These are phyloP conservation scores for Brachionus koreanus DNA, from an alignment of 1,140 invertebrate genomes.

Conservation along the genomic window DNA sequence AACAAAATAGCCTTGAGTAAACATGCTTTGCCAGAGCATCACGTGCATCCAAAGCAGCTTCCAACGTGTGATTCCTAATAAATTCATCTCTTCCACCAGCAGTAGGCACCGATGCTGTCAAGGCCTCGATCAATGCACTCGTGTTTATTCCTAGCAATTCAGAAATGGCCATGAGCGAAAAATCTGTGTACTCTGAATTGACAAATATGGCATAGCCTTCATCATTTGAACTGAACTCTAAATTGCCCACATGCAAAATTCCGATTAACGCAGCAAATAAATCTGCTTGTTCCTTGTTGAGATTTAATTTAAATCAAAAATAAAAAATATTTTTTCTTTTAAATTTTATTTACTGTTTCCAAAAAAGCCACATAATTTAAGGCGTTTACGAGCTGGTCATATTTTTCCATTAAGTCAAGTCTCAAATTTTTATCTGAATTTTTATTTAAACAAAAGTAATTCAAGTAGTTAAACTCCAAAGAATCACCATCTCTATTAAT, in stretches of 20 bases:
- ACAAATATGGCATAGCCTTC: constrained; percentile 49
- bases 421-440: neutral
- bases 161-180: constrained; percentile 14
- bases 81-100: constrained; percentile 47
- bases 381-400: constrained; percentile 53
- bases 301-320: neutral
- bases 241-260: constrained; percentile 54
- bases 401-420: constrained; percentile 46
- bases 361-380: constrained; percentile 57
- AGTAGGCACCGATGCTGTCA: constrained; percentile 47
- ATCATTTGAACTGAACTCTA: constrained; percentile 52
- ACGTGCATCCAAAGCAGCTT: constrained; percentile 67
- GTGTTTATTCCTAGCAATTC: constrained; percentile 31
- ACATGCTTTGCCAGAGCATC: constrained; percentile 70
- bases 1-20: constrained; percentile 69
- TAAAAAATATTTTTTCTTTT: neutral
- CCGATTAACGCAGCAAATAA: constrained; percentile 53
- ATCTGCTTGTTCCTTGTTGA: constrained; percentile 52
- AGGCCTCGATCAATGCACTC: constrained; percentile 44
- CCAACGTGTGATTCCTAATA: constrained; percentile 55
- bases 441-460: neutral
- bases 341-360: constrained; percentile 49
- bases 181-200: constrained; percentile 45
- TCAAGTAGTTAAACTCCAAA: constrained; percentile 44
- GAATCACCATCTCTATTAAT: neutral